Base-by-base conservation (phyloP, 2,888 invertebrate genomes). In the Adela reaumurella region DNA sequence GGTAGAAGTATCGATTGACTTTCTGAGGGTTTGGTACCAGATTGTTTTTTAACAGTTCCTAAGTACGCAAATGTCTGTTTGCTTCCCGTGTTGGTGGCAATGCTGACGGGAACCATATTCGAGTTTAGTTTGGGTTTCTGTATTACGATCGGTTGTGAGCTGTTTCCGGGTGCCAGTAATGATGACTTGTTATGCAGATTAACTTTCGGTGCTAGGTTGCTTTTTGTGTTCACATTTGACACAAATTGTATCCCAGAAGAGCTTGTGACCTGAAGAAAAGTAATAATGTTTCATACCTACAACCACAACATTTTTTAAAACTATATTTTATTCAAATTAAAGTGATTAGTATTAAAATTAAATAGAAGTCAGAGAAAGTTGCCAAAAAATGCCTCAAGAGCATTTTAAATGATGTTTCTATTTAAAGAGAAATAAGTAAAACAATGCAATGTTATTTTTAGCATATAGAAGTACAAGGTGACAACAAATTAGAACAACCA, bases 51-150 rank as follows among this genome's bases (percentile, higher is more conserved):
- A 17, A 83, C 68, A 54, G 83, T 74, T 2, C 83, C 74, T 3
- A 84, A 63, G 59, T 83, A 83, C 46, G 83, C 74, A 24, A 82
- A 73, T 2, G 80, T 67, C 53, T 79, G 79, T 61, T 83, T 83
- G 16, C 66, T 52, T 19, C 57, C 58, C 1, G 69, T 64, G 49
- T 62, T 58, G 43, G 78, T 67, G 5, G 77, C 68, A 43, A 78
- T 72, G 53, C 70, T 74, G 19, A 81, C 79, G 0, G 82, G 81
- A 1, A 78, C 74, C 50, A 81, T 71, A 61, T 78, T 70, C 57
- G 81, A 79, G 46, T 81, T 73, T 4, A 63, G 53, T 57, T 76
- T 78, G 17, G 80, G 70, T 61, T 84, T 84, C 56, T 83, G 83
- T 52, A 84, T 77, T 28, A 84, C 81, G 54, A 84, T 74, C 5